Evolutionary conservation across 2,797 vertebrate genomes (phyloP), one percentile per base, ranked within the genome.

Genomic region (Pseudomugil tenellus): DNA sequence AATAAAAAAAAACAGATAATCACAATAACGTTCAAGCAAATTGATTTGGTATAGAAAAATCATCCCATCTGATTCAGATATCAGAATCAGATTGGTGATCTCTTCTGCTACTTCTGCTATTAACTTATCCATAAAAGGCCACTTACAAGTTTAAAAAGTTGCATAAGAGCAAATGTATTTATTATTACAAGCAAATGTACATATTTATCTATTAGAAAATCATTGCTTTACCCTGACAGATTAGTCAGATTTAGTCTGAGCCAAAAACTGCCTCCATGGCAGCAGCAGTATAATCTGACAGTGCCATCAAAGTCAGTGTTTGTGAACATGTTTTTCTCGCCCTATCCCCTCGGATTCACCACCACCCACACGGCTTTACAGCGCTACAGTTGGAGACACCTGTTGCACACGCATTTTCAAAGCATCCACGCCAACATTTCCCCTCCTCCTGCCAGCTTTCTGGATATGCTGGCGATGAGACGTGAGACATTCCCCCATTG

Each of bases 381-480:
- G 63, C 74, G 72, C 67, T 84, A 73, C 80, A 80, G 87, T 85
- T 87, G 70, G 76, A 76, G 71, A 79, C 84, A 89, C 89, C 87
- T 89, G 87, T 90, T 84, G 85, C 58, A 34, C 65, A 74, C 74
- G 32, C 3, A 16, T 55, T 77, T 87, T 84, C 77, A 84, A 78
- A 81, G 65, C 67, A 23, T 69, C 62, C 77, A 51, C 56, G 48
- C 63, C 63, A 79, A 39, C 66, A 63, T 72, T 43, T 67, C 72
- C 70, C 81, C 80, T 70, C 54, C 61, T 65, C 5, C 48, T 48
- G 23, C 63, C 70, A 48, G 34, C 58, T 72, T 37, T 58, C 67
- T 66, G 74, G 63, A 72, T 54, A n/a, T 21, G 11, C 58, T 59
- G 63, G 12, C 54, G 84, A 83, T 76, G 83, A 76, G 71, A 81